Base-by-base conservation (phyloP, 1,140 invertebrate species). In the Melanaphis sacchari region DNA sequence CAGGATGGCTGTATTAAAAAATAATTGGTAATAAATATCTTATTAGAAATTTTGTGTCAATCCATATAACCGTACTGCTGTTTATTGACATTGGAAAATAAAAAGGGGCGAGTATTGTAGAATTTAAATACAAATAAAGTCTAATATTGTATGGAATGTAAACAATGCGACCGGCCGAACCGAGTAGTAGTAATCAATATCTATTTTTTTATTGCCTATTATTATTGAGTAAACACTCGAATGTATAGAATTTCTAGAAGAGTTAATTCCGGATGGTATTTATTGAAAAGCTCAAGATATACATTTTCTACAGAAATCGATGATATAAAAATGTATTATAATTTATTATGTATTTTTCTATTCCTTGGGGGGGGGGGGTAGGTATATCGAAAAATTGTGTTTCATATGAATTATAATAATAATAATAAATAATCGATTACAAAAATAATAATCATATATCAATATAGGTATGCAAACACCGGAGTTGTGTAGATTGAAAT, bases 1-100 rank as follows among this genome's bases (percentile, higher is more conserved):
- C 89, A 40, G 52, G 38, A 90, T 54, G 49, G 54, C 89, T 66
- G 89, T 90, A 90, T 90, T 90, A 90, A 90, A 90, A 90, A 90
- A 90, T 90, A 90, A 90, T 90, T 90, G 89, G 52, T 66, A 59
- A 90, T 90, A 90, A 90, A 90, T 90, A 90, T 41, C 38, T 90
- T 90, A 90, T 41, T 90, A 90, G 89, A 90, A 90, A 90, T 38
- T 31, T 40, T 66, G 89, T 41, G 38, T 66, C 52, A 31, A 59
- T 90, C 38, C 89, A 38, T 89, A n/a, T 36, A 31, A n/a, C 41
- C 24, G 26, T 41, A 24, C 26, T 41, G 24, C 2, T 31, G 89
- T 90, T 90, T 90, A 90, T 90, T 59, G 54, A 89, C 88, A 38
- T 24, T 26, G 88, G 49, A 38, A 40, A 89, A 89, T 54, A 89